Percentiles rank a stretch among this genome's conserved stretches.
Conservation (phyloP, 2,113 vertebrate species). For the Hippoglossus stenolepis region DNA sequence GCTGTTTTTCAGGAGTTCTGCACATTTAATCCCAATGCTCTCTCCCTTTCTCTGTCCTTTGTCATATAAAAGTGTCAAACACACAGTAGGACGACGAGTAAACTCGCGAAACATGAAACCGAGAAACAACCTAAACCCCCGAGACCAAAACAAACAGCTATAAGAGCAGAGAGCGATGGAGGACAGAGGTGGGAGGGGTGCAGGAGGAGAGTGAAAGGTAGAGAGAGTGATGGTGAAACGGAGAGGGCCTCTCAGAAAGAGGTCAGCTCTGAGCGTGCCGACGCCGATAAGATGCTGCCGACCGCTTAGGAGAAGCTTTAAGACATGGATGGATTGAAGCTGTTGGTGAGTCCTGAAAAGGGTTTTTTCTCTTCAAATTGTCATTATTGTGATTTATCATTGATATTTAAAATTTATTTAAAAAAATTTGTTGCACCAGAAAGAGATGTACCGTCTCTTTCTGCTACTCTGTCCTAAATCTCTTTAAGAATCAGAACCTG, state of each 20-base stretch:
- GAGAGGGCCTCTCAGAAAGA: slow-evolving; percentile 56
- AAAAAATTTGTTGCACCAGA: not conserved
- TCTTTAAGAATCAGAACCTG: not conserved
- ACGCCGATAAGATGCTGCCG: slow-evolving; percentile 34
- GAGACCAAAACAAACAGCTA: slow-evolving; percentile 40
- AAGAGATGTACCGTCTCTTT: not conserved
- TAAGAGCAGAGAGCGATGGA: slow-evolving; percentile 39
- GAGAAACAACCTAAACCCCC: slow-evolving; percentile 43
- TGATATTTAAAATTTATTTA: not conserved
- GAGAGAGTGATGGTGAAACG: slow-evolving; percentile 69
- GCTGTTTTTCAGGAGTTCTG: no score
- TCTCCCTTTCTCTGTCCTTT: not conserved
- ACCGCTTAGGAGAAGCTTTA: slow-evolving; percentile 25
- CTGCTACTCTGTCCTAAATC: not conserved
- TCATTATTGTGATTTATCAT: not conserved
- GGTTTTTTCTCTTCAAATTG: not conserved
- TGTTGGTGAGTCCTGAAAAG: slow-evolving; percentile 62
- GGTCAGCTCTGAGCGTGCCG: slow-evolving; percentile 46
- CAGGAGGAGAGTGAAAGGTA: slow-evolving; percentile 53
- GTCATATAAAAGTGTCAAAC: slow-evolving; percentile 40
- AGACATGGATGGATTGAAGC: slow-evolving; percentile 27
- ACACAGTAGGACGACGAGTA: slow-evolving; percentile 14
- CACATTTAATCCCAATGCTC: no score
- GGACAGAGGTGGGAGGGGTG: slow-evolving; percentile 67
- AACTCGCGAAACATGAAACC: slow-evolving; percentile 67